Evolutionary conservation across 2,113 vertebrate genomes (phyloP), one percentile per base, ranked within the genome.

Genomic region (Hypomesus transpacificus): DNA sequence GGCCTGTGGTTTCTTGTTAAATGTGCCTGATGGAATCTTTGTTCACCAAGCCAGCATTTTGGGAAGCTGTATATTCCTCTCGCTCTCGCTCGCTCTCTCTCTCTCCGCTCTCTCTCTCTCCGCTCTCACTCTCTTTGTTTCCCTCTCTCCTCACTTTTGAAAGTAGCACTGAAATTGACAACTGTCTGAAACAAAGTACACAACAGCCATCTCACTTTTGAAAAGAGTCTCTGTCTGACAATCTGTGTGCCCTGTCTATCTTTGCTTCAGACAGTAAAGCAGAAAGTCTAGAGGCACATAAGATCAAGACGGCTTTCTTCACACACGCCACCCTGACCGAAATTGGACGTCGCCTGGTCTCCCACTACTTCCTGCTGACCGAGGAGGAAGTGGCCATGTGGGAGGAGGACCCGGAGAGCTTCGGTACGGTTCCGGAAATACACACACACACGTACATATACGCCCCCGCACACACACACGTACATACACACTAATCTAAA

Each of bases 391-490:
- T 98, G 75, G 84, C 89, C 5, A 98, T 99, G 97, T 99, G 97
- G 97, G 96, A 98, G 86, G 97, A 99, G 81, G 97, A 99, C 80
- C 97, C 97, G 2, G 97, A 99, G 92, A 91, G 96, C 88, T 99
- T 98, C 78, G 94, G 97, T 98, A 96, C 71, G 74, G 74, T 22
- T 5, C 74, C 26, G 56, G 50, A 46, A 22, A 50, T 6, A 21
- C 63, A 50, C 18, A 59, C 51, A 3, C 20, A 14, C 21, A n/a
- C 50, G 16, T 21, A 9, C 18, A 22, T 22, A 65, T 2, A 53
- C 17, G 31, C 18, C 21, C 1, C 24, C 52, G n/a, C n/a, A 57
- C 62, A 39, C 54, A 24, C 39, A n/a, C 59, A 39, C 52, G 59
- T 8, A 26, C 4, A 11, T 26, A 31, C 16, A 64, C 64, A 28